phyloP scores from a whole-genome alignment of 1,140 invertebrate species.

The Lasioglossum albipes region DNA sequence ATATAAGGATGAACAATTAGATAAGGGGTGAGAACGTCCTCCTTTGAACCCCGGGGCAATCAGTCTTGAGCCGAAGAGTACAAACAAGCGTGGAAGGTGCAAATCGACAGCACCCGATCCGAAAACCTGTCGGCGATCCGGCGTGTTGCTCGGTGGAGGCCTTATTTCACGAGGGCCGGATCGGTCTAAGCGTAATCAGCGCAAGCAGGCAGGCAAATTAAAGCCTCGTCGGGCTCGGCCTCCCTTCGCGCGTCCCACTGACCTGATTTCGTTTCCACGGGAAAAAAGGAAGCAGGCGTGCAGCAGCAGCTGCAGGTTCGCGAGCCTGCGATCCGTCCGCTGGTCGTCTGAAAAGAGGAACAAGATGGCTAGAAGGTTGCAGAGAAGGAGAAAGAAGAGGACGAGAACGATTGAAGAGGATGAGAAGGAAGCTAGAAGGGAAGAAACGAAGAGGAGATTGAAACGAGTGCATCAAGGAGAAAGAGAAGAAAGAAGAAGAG shows the following conservation, averaged over 20 bases:
- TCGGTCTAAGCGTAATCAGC: constrained; percentile 56
- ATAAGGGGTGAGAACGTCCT: too few relatives aligned
- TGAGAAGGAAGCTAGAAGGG: not conserved
- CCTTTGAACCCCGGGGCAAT: too few relatives aligned
- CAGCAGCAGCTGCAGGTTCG: not conserved
- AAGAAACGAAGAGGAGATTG: not conserved
- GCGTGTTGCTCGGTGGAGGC: not conserved
- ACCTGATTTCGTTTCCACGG: constrained; percentile 69
- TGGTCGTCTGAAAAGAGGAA: not conserved
- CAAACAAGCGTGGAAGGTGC: too few relatives aligned
- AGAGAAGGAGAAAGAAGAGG: constrained; percentile 12
- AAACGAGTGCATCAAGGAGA: not conserved
- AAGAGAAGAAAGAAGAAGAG: not conserved
- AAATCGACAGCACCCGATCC: not conserved
- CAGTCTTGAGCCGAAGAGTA: too few relatives aligned
- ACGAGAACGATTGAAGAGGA: constrained; percentile 33
- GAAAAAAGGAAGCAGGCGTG: constrained; percentile 25
- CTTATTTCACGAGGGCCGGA: constrained; percentile 39
- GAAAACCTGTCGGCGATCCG: constrained; percentile 3
- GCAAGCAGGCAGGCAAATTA: constrained; percentile 64
- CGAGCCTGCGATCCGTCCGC: constrained; percentile 12
- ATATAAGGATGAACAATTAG: too few relatives aligned
- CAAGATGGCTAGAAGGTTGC: not conserved
- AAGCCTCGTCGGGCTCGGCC: constrained; percentile 54
- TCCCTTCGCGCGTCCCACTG: constrained; percentile 68